phyloP scores from a whole-genome alignment of 2,113 vertebrate genomes.

The Archocentrus centrarchus region DNA sequence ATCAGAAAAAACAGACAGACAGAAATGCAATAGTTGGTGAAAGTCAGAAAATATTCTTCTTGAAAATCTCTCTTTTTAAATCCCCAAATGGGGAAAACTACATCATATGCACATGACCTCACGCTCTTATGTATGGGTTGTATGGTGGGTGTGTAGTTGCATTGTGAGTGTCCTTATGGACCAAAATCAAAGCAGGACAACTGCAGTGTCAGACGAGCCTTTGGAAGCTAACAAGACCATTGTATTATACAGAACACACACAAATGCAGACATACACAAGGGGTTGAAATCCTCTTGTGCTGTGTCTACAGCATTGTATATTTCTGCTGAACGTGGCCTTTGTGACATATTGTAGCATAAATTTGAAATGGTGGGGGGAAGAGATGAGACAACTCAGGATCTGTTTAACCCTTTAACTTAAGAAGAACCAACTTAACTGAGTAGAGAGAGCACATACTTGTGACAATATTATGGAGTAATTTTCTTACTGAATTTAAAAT shows the following conservation, averaged over 20 bases:
- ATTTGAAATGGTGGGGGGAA: neutral
- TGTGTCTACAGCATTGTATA: neutral
- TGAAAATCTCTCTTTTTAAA: neutral
- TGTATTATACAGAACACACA: conserved; percentile 48
- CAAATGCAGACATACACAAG: neutral
- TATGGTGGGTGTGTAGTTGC: neutral
- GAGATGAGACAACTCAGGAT: neutral
- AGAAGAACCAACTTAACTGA: neutral
- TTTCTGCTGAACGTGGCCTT: neutral
- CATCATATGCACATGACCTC: conserved; percentile 16
- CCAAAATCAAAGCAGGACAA: conserved; percentile 24
- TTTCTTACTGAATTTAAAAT: neutral
- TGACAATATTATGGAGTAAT: neutral
- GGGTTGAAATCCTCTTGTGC: neutral
- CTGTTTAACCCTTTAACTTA: neutral
- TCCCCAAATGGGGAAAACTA: neutral
- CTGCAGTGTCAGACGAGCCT: conserved; percentile 49
- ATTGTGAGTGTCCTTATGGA: conserved; percentile 11
- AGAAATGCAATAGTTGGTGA: conserved; percentile 11
- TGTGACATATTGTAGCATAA: neutral
- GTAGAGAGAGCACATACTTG: neutral
- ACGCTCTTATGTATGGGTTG: neutral
- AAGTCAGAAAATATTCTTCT: neutral
- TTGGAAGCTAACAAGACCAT: conserved; percentile 43
- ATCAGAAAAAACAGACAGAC: neutral